phyloP scores from a whole-genome alignment of 2,888 invertebrate species.

The Didymodactylos carnosus region DNA sequence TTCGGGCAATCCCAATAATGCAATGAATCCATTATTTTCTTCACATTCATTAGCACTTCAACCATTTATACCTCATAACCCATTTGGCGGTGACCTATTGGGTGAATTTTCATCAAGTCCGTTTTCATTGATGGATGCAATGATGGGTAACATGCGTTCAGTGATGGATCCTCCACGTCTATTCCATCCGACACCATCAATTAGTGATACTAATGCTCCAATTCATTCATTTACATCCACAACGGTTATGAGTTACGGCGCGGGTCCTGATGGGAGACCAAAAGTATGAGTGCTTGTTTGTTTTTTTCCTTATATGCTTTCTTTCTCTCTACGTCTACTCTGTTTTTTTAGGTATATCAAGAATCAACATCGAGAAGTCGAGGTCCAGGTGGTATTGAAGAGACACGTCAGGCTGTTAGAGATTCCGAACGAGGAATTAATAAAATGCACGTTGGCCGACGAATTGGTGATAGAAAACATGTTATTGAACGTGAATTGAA shows the following conservation, averaged over 20 bases:
- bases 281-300: too few relatives aligned
- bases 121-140: conserved; percentile 1
- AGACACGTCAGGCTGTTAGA: conserved; percentile 7
- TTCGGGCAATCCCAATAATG: too few relatives aligned
- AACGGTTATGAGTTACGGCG: conserved; percentile 2
- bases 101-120: background rate
- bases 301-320: too few relatives aligned
- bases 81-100: background rate
- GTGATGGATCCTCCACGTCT: background rate
- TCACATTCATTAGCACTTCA: background rate
- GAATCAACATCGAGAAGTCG: background rate
- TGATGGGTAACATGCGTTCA: too few relatives aligned
- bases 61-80: too few relatives aligned
- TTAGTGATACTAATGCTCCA: background rate
- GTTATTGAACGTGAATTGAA: conserved; percentile 7
- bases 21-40: too few relatives aligned
- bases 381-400: conserved; percentile 9
- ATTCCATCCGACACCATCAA: background rate
- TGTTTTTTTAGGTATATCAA: too few relatives aligned
- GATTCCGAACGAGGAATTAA: conserved; percentile 1
- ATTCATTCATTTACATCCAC: conserved; percentile 5
- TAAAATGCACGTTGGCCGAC: conserved; percentile 7
- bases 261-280: conserved; percentile 1
- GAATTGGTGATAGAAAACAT: conserved; percentile 11
- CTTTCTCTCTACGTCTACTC: too few relatives aligned